Percentiles rank a stretch among this genome's conserved stretches.
Evolutionary conservation across 2,888 invertebrate species (phyloP).

Genomic region (Ashinkailepas kermadecensis): DNA sequence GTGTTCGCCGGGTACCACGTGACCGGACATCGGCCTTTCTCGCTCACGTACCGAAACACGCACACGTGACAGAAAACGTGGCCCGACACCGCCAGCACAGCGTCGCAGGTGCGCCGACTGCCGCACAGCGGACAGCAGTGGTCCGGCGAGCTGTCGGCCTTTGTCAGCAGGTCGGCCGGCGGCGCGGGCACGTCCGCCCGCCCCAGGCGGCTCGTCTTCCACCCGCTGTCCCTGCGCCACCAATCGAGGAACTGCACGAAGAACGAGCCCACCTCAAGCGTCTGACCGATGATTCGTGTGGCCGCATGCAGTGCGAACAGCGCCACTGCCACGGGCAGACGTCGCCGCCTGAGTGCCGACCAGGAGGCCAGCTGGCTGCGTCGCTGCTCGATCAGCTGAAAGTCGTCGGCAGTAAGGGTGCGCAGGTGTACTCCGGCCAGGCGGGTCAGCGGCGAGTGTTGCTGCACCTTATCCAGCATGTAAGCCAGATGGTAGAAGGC

Average conservation of each 20-base stretch:
- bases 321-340: conserved; percentile 2
- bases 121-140: conserved; percentile 9
- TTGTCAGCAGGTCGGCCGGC: neutral
- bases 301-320: neutral
- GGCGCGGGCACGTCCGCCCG: conserved; percentile 22
- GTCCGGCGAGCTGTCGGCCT: neutral
- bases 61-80: conserved; percentile 7
- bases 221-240: neutral
- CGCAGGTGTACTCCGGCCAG: neutral
- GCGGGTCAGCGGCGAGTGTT: neutral
- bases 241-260: conserved; percentile 16
- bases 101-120: neutral
- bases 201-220: conserved; percentile 4
- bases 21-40: neutral
- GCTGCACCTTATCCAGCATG: neutral
- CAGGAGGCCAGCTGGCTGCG: neutral
- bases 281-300: neutral
- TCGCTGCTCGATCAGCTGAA: neutral
- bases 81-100: neutral
- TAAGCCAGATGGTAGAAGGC: too few relatives aligned
- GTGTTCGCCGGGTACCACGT: neutral
- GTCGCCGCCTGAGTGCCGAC: neutral
- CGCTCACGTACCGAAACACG: neutral
- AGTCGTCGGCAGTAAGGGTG: neutral
- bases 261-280: conserved; percentile 16